Conservation (phyloP, 2,888 invertebrate genomes). For the Theodoxus fluviatilis region DNA sequence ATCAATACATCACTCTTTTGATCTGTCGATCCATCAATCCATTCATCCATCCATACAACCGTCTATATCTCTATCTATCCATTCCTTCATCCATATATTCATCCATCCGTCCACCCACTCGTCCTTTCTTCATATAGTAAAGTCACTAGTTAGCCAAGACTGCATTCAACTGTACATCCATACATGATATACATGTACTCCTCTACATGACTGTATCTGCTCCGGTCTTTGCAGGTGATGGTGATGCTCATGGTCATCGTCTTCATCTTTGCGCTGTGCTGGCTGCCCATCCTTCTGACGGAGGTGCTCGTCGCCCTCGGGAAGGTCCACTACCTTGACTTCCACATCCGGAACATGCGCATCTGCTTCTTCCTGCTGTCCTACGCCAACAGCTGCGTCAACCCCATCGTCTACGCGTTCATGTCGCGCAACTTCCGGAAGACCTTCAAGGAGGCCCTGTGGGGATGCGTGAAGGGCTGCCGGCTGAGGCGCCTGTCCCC, state of each 20-base stretch:
- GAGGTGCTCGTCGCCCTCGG: conserved; percentile 73
- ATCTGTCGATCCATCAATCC: background rate
- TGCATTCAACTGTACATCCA: too few species aligned
- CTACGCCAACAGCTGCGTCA: conserved; percentile 76
- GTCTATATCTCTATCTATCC: conserved; percentile 8
- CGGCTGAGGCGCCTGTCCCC: too few species aligned
- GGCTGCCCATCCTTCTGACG: conserved; percentile 74
- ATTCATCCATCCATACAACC: conserved; percentile 14
- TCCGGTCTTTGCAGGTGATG: conserved; percentile 70
- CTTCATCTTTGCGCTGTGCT: conserved; percentile 74
- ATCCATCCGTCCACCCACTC: too few species aligned
- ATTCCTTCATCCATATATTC: too few species aligned
- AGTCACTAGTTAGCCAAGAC: too few species aligned
- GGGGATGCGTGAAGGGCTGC: conserved; percentile 40
- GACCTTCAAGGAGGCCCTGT: conserved; percentile 52
- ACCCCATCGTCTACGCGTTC: conserved; percentile 77
- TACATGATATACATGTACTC: conserved; percentile 3
- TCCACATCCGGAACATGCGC: conserved; percentile 70
- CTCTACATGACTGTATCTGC: conserved; percentile 16
- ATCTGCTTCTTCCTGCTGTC: conserved; percentile 73
- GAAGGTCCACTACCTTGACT: conserved; percentile 67
- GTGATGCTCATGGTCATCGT: conserved; percentile 77
- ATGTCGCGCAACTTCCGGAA: conserved; percentile 76
- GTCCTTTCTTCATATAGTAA: too few species aligned
- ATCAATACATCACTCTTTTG: background rate